Evolutionary conservation across 2,113 vertebrate species (phyloP), one percentile per base, ranked within the genome.

Genomic region (Corydoras sp.): DNA sequence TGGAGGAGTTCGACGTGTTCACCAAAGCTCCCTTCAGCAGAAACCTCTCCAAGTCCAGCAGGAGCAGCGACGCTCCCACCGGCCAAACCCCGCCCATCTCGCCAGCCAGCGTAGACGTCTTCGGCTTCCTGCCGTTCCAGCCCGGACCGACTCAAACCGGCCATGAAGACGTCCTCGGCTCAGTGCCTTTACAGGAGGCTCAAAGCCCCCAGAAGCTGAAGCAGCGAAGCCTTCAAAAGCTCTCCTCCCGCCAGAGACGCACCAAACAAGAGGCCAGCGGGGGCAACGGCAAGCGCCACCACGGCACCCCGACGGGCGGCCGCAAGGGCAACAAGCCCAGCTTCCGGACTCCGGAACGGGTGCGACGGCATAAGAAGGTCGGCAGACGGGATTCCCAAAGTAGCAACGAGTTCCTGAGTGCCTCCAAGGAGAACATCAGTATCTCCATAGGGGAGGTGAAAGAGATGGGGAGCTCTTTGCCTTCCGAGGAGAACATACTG

Each of bases 371-470:
- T 86, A 94, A 90, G 65, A 94, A 90, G 60, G 92, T 90, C 0
- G 93, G 94, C 2, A 90, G 95, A 53, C 88, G 94, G 69, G 97
- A 99, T 86, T 99, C 97, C 0, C 97, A 99, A 77, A 98, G 97
- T 81, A 98, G 96, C 90, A 98, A 93, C 0, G 96, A 99, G 83
- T 93, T 97, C 80, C 86, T 95, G 10, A 93, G 90, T 13, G 89
- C 95, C 86, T 98, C 96, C 0, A 98, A 99, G 74, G 96, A 99
- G 85, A 98, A 99, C 84, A 97, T 99, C 51, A 92, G 95, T 0
- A 62, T 97, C 0, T 81, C 89, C 0, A 72, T 95, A 76, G 72
- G 88, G 0, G 96, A 96, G 1, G 83, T 85, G 48, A 95, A 24
- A 24, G 18, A 24, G 18, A 24, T 24, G 1, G 18, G 18, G 18